A percentile compares a stretch with the other conserved stretches of the same genome.
Conservation (phyloP, 92 coral and sea anemone species). For the Isaurus tuberculatus region DNA sequence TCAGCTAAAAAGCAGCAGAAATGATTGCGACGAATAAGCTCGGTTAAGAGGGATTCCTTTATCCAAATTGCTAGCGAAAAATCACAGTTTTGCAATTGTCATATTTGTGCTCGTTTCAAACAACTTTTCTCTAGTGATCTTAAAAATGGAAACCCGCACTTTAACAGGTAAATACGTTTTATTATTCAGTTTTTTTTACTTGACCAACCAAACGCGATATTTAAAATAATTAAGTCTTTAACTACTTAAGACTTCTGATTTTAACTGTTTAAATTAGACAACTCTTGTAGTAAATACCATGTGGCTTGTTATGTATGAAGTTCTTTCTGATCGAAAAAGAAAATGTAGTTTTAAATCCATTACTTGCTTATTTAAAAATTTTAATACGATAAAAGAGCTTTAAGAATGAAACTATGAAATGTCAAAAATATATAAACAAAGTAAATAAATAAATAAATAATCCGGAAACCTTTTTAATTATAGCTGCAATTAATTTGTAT, state of each 20-base stretch:
- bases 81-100: too few species aligned
- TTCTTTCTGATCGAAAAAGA: background rate
- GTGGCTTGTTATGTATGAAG: background rate
- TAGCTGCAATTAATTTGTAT: too few species aligned
- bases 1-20: background rate
- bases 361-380: too few species aligned
- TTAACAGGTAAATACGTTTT: too few species aligned
- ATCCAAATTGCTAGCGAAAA: background rate
- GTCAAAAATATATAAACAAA: too few species aligned
- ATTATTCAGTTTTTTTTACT: background rate
- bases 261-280: background rate
- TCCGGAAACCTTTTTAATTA: too few species aligned
- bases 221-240: constrained; percentile 6
- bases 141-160: background rate
- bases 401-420: too few species aligned
- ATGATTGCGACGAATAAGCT: background rate
- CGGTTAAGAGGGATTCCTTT: background rate
- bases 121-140: background rate
- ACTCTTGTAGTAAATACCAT: background rate
- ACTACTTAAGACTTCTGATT: background rate
- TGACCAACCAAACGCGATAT: background rate
- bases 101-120: background rate
- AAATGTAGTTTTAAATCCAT: background rate
- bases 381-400: too few species aligned
- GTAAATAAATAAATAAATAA: too few species aligned